Evolutionary conservation across 2,797 vertebrate species (phyloP).

Genomic region (Schizothorax lantsangensis): DNA sequence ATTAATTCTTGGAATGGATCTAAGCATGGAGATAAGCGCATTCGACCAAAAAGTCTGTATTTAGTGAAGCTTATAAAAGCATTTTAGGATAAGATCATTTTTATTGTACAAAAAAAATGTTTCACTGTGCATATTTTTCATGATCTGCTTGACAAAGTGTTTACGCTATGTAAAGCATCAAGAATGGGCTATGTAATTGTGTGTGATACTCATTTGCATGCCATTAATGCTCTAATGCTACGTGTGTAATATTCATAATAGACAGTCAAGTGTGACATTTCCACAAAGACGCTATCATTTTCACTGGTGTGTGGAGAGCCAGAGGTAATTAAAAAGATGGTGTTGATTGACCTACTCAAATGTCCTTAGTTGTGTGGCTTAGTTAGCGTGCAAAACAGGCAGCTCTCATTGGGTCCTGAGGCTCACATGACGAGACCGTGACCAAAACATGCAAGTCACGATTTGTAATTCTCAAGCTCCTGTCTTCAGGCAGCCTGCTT

Average conservation of each 20-base stretch:
- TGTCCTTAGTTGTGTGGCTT: not conserved
- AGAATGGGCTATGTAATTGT: not conserved
- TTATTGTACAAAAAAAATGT: not conserved
- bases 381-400: not conserved
- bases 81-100: conserved; percentile 26
- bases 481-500: conserved; percentile 30
- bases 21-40: conserved; percentile 17
- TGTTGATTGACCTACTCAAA: conserved; percentile 24
- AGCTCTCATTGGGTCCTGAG: not conserved
- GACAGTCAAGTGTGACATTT: conserved; percentile 32
- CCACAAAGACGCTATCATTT: not conserved
- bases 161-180: not conserved
- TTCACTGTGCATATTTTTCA: conserved; percentile 15
- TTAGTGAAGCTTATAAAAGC: conserved; percentile 13
- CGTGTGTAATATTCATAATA: not conserved
- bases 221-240: conserved; percentile 15
- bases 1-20: conserved; percentile 42
- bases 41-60: not conserved
- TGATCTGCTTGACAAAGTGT: conserved; percentile 22
- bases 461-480: not conserved
- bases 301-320: not conserved
- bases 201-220: conserved; percentile 12
- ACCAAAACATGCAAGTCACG: conserved; percentile 19
- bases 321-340: conserved; percentile 17
- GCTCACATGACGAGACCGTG: not conserved